A percentile compares a stretch with the other conserved stretches of the same genome.
phyloP scores from a whole-genome alignment of 2,888 invertebrate species.

The Polia nebulosa region DNA sequence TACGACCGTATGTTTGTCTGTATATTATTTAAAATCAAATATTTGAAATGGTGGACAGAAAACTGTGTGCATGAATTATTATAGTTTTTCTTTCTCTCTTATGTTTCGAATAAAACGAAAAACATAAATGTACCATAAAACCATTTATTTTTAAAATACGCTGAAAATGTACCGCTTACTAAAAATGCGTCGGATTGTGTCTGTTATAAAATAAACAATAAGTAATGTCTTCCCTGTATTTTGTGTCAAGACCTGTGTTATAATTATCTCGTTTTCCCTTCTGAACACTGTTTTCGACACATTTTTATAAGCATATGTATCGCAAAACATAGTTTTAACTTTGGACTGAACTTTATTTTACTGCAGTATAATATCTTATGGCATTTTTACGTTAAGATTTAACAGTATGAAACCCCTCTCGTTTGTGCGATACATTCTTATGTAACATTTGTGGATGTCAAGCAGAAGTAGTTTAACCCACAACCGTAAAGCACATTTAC shows the following conservation, averaged over 20 bases:
- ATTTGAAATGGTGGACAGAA: constrained; percentile 1
- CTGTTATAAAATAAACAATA: constrained; percentile 33
- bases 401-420: constrained; percentile 49
- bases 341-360: constrained; percentile 66
- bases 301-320: constrained; percentile 56
- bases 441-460: constrained; percentile 14
- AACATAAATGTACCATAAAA: constrained; percentile 24
- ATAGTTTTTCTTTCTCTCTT: constrained; percentile 11
- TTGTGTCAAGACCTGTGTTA: constrained; percentile 31
- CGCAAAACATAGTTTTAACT: constrained; percentile 59
- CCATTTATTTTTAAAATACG: constrained; percentile 41
- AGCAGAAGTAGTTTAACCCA: constrained; percentile 32
- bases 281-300: constrained; percentile 50
- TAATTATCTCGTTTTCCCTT: constrained; percentile 22
- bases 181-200: constrained; percentile 57
- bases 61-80: constrained; percentile 22
- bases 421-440: constrained; percentile 39
- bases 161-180: constrained; percentile 49
- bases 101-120: constrained; percentile 41
- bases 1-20: constrained; percentile 1
- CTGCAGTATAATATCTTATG: constrained; percentile 61
- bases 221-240: constrained; percentile 43
- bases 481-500: neutral
- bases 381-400: constrained; percentile 63
- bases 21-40: constrained; percentile 15